Evolutionary conservation across 2,888 invertebrate genomes (phyloP).

Genomic region (Siphlonurus alternatus): DNA sequence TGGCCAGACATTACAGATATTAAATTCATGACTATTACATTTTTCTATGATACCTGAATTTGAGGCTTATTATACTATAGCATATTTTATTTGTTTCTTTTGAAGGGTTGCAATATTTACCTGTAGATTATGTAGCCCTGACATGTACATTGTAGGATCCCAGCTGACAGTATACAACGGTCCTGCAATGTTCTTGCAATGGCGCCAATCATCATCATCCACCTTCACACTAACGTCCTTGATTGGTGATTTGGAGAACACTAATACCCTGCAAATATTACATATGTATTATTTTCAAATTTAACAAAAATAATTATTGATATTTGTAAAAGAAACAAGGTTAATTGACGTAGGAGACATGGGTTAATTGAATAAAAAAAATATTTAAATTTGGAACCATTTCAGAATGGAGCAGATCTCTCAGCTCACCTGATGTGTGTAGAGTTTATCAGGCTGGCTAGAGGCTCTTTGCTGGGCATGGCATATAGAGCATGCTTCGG

Average conservation of each 20-base stretch:
- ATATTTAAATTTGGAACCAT: too few relatives aligned
- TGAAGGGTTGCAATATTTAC: conserved; percentile 26
- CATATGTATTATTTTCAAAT: too few relatives aligned
- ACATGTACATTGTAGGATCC: conserved; percentile 45
- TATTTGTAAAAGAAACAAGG: too few relatives aligned
- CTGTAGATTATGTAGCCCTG: conserved; percentile 50
- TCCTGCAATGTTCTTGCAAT: conserved; percentile 40
- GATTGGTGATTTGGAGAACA: conserved; percentile 53
- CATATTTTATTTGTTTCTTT: background rate
- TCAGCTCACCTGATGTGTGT: conserved; percentile 54
- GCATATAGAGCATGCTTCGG: conserved; percentile 69
- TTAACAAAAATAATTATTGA: too few relatives aligned
- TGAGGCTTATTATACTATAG: background rate
- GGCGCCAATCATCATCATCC: conserved; percentile 43
- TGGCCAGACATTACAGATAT: too few relatives aligned
- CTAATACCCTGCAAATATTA: conserved; percentile 53
- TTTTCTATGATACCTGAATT: too few relatives aligned
- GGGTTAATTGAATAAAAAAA: too few relatives aligned
- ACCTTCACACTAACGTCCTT: conserved; percentile 47
- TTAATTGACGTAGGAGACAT: too few relatives aligned
- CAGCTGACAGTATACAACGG: conserved; percentile 58
- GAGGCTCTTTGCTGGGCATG: conserved; percentile 57
- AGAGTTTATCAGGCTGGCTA: conserved; percentile 45
- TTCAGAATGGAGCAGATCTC: too few relatives aligned
- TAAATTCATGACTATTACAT: too few relatives aligned